phyloP scores from a whole-genome alignment of 2,113 vertebrate genomes.

The Austrofundulus limnaeus region DNA sequence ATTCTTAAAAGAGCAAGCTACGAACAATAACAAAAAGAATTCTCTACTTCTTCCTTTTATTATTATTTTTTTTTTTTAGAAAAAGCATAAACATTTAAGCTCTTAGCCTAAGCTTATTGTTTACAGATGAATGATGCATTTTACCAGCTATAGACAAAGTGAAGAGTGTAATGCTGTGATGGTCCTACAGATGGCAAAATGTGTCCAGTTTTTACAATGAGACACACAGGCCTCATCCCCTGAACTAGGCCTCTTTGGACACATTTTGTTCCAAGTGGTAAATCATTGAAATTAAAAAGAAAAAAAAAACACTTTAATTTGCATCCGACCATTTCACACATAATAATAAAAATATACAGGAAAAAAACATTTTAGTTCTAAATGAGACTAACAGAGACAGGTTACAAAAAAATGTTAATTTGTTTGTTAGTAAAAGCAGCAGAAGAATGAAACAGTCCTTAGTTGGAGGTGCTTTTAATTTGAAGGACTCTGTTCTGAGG shows the following conservation, averaged over 20 bases:
- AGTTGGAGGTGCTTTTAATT: conserved; percentile 18
- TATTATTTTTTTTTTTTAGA: background rate
- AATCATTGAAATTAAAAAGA: background rate
- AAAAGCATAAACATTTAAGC: background rate
- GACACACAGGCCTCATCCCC: conserved; percentile 32
- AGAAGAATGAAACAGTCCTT: conserved; percentile 3
- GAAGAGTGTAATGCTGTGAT: conserved; percentile 34
- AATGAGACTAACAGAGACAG: background rate
- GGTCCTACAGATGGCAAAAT: conserved; percentile 64
- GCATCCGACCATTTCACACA: background rate
- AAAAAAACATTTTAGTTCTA: no score
- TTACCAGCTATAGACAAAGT: background rate
- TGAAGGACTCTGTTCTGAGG: conserved; percentile 25
- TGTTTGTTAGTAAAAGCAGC: background rate
- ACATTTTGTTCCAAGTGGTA: conserved; percentile 1
- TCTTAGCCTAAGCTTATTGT: background rate
- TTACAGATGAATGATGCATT: background rate
- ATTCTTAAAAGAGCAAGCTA: conserved; percentile 1
- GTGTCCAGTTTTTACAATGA: conserved; percentile 19
- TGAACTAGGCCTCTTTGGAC: conserved; percentile 46
- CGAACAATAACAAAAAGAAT: conserved; percentile 17
- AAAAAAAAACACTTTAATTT: background rate
- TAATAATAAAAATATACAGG: no score
- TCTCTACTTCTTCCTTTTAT: no score
- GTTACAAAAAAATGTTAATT: no score